A percentile compares a stretch with the other conserved stretches of the same genome.
Evolutionary conservation across 2,113 vertebrate species (phyloP).

Genomic region (Laticauda colubrina): DNA sequence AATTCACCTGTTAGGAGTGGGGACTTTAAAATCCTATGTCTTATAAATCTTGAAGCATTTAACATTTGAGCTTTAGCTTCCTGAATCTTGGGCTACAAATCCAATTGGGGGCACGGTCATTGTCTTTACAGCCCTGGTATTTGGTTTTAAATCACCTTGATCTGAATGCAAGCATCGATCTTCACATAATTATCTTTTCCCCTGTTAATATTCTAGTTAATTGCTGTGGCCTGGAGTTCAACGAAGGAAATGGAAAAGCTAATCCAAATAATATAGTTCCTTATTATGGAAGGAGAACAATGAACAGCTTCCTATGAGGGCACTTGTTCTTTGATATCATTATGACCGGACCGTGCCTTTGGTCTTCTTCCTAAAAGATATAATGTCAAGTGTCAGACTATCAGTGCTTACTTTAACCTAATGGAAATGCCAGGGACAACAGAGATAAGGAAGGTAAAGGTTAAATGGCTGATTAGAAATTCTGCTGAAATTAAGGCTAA

Average conservation of each 20-base stretch:
- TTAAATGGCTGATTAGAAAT: constrained; percentile 8
- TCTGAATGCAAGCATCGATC: background rate
- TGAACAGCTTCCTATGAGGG: background rate
- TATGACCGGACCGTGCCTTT: background rate
- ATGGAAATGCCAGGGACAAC: background rate
- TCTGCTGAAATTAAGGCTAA: constrained; percentile 21
- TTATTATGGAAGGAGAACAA: constrained; percentile 4
- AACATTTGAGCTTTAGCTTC: background rate
- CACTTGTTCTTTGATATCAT: background rate
- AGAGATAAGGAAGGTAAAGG: background rate
- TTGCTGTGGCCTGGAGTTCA: background rate
- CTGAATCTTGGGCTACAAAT: background rate
- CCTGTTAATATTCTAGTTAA: constrained; percentile 4
- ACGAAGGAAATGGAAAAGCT: background rate
- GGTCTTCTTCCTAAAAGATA: constrained; percentile 5
- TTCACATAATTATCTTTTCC: constrained; percentile 1
- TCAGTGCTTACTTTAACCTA: constrained; percentile 14
- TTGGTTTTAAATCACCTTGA: background rate
- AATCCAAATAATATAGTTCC: accelerated
- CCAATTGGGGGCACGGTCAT: background rate
- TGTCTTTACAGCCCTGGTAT: background rate
- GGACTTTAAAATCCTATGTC: background rate
- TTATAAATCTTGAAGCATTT: background rate
- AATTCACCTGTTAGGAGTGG: background rate
- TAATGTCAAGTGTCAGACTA: background rate